Percentiles rank a stretch among this genome's conserved stretches.
phyloP scores from a whole-genome alignment of 2,113 vertebrate species.

The Sardina pilchardus region DNA sequence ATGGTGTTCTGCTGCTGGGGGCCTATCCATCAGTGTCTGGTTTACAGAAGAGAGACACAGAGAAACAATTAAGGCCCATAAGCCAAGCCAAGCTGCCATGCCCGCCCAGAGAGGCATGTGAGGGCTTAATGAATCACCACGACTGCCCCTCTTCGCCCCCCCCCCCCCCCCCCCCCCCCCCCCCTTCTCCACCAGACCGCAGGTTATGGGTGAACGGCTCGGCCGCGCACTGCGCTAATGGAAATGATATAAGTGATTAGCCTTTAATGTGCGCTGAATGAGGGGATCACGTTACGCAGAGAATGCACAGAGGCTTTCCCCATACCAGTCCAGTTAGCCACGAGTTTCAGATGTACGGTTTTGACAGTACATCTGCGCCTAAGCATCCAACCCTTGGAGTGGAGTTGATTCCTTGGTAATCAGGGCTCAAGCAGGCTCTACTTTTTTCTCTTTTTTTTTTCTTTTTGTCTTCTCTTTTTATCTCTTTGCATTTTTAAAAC shows the following conservation, averaged over 20 bases:
- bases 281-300: conserved; percentile 62
- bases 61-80: conserved; percentile 61
- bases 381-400: conserved; percentile 49
- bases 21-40: conserved; percentile 29
- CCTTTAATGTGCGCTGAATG: conserved; percentile 55
- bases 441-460: neutral
- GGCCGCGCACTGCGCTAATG: conserved; percentile 57
- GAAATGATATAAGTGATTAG: conserved; percentile 70
- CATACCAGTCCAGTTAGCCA: conserved; percentile 5
- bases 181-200: conserved; percentile 42
- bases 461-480: neutral
- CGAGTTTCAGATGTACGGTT: conserved; percentile 51
- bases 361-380: conserved; percentile 67
- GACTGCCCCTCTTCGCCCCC: no score
- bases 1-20: neutral
- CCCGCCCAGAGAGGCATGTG: conserved; percentile 43
- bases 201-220: conserved; percentile 61
- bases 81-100: conserved; percentile 59
- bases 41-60: conserved; percentile 50
- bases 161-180: no score
- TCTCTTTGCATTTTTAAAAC: conserved; percentile 7
- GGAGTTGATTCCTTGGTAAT: conserved; percentile 62
- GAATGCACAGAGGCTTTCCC: conserved; percentile 35
- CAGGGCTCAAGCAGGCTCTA: conserved; percentile 35
- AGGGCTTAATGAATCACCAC: conserved; percentile 63